Base-by-base conservation (phyloP, 2,113 vertebrate species). In the Coracopsis vasa region DNA sequence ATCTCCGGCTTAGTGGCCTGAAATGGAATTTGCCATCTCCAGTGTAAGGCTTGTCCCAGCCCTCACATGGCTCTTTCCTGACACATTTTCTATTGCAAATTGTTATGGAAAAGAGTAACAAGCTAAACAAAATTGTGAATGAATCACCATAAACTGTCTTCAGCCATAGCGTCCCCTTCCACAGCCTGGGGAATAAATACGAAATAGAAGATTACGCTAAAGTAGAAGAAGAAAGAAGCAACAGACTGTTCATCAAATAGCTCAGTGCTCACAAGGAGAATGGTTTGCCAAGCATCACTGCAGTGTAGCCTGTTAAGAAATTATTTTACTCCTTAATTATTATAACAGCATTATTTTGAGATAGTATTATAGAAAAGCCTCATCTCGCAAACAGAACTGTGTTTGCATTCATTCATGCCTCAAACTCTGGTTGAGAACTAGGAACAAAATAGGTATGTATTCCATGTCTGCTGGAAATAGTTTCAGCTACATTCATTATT, bases 1-100 rank as follows among this genome's bases (percentile, higher is more conserved):
- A 97, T 95, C 94, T 92, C 77, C 1, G 8, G 71, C 77, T 87
- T 91, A 91, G 80, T 54, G 78, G 88, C 50, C 94, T 97, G 58
- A 91, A 94, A 97, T 87, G 80, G 92, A 96, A 83, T 93, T 91
- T 94, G 79, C 74, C 80, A 69, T 95, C 80, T 54, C 80, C 65
- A 91, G 85, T 6, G 0, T 48, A 89, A 66, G 66, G 66, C 42
- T 91, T 80, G 70, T 85, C 86, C 73, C 48, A 77, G 50, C 12
- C 44, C 73, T 69, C 4, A 1, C 75, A 83, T 27, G 7, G 62
- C 31, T 70, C 50, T 88, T 88, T 86, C 79, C 93, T 82, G 78
- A 84, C 69, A 90, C 56, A 65, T 75, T 85, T 96, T 89, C 94
- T 86, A 94, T 42, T 88, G 64, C 69, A 86, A 79, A 87, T 58